Conservation (phyloP, 2,888 invertebrate species). For the Tetragnatha montana region DNA sequence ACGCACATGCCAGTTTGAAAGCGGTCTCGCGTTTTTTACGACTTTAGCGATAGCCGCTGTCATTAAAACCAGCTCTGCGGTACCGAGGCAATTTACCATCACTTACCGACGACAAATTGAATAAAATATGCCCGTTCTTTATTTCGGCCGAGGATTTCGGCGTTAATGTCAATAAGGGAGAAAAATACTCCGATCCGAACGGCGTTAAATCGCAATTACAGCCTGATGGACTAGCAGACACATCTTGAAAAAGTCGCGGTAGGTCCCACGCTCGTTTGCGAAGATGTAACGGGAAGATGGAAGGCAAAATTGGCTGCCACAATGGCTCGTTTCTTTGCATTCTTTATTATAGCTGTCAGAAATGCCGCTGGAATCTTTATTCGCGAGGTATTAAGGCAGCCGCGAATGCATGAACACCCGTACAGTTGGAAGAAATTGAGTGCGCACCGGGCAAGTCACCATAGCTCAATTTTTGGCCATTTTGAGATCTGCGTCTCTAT, state of each 20-base stretch:
- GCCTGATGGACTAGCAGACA: neutral
- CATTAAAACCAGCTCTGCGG: neutral
- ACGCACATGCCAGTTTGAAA: neutral
- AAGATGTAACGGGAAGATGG: neutral
- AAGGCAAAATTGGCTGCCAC: constrained; percentile 29
- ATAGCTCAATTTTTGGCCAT: no score
- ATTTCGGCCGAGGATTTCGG: neutral
- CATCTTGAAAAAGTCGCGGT: neutral
- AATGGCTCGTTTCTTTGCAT: constrained; percentile 36
- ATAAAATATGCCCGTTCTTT: neutral
- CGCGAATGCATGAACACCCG: no score
- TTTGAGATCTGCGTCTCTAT: no score
- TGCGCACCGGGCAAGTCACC: no score
- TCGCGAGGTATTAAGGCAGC: neutral
- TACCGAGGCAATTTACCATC: neutral
- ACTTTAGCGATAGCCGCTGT: neutral
- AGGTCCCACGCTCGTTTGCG: constrained; percentile 1
- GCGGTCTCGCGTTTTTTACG: neutral
- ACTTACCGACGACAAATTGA: neutral
- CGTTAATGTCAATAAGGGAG: neutral
- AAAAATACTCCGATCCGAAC: neutral
- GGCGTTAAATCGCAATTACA: neutral
- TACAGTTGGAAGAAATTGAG: no score
- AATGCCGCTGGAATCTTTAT: constrained; percentile 9
- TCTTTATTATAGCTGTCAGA: constrained; percentile 33